Evolutionary conservation across 2,797 vertebrate species (phyloP).

Genomic region (Cuniculus paca): DNA sequence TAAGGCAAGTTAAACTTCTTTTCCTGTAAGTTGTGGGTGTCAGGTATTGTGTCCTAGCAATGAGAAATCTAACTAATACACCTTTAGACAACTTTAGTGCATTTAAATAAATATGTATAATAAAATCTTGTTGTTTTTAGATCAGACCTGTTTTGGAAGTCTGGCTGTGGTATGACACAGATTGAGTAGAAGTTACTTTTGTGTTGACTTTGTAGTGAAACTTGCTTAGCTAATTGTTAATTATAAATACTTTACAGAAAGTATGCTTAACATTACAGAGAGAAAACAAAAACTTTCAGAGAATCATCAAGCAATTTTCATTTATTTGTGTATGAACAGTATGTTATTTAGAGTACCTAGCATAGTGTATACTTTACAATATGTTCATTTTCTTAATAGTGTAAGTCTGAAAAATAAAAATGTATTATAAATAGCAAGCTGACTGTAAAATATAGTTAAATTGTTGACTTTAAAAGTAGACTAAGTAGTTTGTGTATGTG

Average conservation of each 20-base stretch:
- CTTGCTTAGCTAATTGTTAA: background rate
- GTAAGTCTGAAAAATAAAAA: background rate
- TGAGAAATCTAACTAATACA: background rate
- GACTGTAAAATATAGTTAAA: background rate
- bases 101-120: background rate
- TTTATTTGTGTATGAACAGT: slow-evolving; percentile 23
- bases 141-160: background rate
- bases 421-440: background rate
- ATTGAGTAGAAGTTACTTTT: slow-evolving; percentile 28
- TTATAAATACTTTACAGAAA: slow-evolving; percentile 35
- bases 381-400: background rate
- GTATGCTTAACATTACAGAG: slow-evolving; percentile 25
- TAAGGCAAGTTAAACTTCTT: background rate
- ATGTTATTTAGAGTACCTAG: background rate
- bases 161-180: background rate
- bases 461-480: background rate
- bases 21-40: background rate
- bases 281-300: slow-evolving; percentile 16
- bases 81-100: background rate
- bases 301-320: slow-evolving; percentile 23
- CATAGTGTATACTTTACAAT: background rate
- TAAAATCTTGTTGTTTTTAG: slow-evolving; percentile 26
- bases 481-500: background rate
- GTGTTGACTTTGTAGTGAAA: background rate
- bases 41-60: background rate